Evolutionary conservation across 2,113 vertebrate species (phyloP).

Genomic region (Ornithorhynchus anatinus): DNA sequence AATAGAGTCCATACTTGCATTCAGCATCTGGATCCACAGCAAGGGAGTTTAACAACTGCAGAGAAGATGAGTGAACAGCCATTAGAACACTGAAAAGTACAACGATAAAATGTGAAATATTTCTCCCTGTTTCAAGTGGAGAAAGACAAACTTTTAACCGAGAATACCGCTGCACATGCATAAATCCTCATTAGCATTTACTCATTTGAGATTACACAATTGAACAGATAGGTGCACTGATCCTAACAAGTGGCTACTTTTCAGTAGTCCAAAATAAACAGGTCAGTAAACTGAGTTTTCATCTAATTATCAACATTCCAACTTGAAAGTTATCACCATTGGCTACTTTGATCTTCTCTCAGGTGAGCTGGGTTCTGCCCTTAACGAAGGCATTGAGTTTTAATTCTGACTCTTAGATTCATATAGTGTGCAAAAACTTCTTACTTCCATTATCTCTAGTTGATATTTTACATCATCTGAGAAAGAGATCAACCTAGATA

Average conservation of each 20-base stretch:
- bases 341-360: conserved; percentile 12
- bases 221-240: conserved; percentile 47
- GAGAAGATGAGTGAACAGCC: neutral
- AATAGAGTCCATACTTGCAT: conserved; percentile 80
- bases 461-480: conserved; percentile 16
- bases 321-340: conserved; percentile 13
- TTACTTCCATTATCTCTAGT: conserved; percentile 23
- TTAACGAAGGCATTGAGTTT: conserved; percentile 22
- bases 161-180: fast-evolving
- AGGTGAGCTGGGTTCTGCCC: conserved; percentile 25
- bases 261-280: conserved; percentile 29
- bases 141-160: neutral
- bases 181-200: neutral
- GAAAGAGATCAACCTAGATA: conserved; percentile 45
- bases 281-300: conserved; percentile 15
- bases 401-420: conserved; percentile 43
- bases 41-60: conserved; percentile 79
- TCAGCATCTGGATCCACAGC: conserved; percentile 69
- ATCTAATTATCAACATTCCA: conserved; percentile 16
- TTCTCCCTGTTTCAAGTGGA: neutral
- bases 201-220: conserved; percentile 34
- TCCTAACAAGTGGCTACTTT: conserved; percentile 13
- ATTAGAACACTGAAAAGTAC: neutral
- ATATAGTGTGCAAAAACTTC: conserved; percentile 27
- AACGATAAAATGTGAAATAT: neutral